Evolutionary conservation across 2,888 invertebrate species (phyloP), one percentile per base, ranked within the genome.

Genomic region (Boloria euphrosyne): DNA sequence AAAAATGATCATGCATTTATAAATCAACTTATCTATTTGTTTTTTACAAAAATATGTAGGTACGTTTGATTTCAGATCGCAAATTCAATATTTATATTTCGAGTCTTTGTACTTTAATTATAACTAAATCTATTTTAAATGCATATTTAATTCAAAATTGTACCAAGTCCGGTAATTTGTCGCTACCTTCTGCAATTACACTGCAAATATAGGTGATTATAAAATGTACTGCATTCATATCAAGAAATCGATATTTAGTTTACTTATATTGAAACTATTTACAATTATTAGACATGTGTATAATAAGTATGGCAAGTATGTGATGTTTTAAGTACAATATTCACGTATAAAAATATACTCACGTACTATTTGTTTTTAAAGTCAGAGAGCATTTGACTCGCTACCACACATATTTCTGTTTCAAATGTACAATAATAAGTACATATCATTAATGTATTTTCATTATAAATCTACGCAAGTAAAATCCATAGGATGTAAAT

Each of bases 81-180:
- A 38, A 60, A 61, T 55, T 49, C 46, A 16, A 54, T 27, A 47
- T 60, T 10, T 67, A 61, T 75, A 80, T 78, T 81, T 83, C 80
- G 82, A 86, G 84, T 87, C 81, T 89, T 90, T 90, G 89, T 90
- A 90, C 90, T 89, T 71, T 86, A 79, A 78, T 78, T 78, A 66
- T 80, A 70, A 80, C 84, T 90, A 87, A 86, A 83, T 74, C 89
- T 90, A 90, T 79, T 80, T 83, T 90, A 90, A 90, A 90, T 90
- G 90, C 90, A 89, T 74, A 77, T 81, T 80, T 82, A 83, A 87
- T 84, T 84, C 82, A 31, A 27, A 77, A 57, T 22, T 4, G 5
- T 14, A 76, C 77, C 75, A 77, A 84, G 78, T 80, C 77, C 80
- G 76, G 77, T 80, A 74, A 77, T 69, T 71, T 74, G 69, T 71